Evolutionary conservation across 2,797 vertebrate species (phyloP).

Genomic region (Tachyglossus aculeatus): DNA sequence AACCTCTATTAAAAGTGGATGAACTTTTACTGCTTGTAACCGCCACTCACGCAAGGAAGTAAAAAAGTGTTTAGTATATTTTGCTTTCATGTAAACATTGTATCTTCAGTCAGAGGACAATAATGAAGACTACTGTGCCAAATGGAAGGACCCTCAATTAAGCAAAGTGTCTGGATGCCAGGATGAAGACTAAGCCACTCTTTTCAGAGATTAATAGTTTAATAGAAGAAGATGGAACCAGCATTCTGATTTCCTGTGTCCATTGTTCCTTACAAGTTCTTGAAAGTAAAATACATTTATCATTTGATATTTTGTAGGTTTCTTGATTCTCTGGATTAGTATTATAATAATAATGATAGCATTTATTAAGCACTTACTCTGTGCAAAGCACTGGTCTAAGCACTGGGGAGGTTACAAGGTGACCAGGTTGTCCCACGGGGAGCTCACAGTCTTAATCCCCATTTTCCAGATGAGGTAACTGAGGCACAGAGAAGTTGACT

Average conservation of each 20-base stretch:
- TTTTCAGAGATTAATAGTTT: slow-evolving; percentile 93
- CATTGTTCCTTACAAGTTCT: slow-evolving; percentile 91
- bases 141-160: slow-evolving; percentile 61
- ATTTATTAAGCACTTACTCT: too few relatives aligned
- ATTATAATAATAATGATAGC: too few relatives aligned
- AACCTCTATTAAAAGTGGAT: too few relatives aligned
- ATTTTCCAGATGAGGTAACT: too few relatives aligned
- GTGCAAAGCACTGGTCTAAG: too few relatives aligned
- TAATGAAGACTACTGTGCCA: slow-evolving; percentile 69
- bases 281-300: slow-evolving; percentile 86
- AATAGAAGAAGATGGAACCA: slow-evolving; percentile 92
- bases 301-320: slow-evolving; percentile 7
- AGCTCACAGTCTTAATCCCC: too few relatives aligned
- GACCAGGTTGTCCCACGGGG: too few relatives aligned
- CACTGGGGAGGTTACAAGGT: too few relatives aligned
- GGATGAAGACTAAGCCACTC: slow-evolving; percentile 85
- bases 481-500: too few relatives aligned
- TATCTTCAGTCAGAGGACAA: slow-evolving; percentile 81
- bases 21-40: too few relatives aligned
- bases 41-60: slow-evolving; percentile 15
- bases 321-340: neutral
- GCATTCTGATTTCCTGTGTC: slow-evolving; percentile 87
- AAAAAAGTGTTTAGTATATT: neutral
- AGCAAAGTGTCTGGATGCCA: slow-evolving; percentile 46
- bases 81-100: slow-evolving; percentile 37